Evolutionary conservation across 2,113 vertebrate species (phyloP), one percentile per base, ranked within the genome.

Genomic region (Podiceps cristatus): DNA sequence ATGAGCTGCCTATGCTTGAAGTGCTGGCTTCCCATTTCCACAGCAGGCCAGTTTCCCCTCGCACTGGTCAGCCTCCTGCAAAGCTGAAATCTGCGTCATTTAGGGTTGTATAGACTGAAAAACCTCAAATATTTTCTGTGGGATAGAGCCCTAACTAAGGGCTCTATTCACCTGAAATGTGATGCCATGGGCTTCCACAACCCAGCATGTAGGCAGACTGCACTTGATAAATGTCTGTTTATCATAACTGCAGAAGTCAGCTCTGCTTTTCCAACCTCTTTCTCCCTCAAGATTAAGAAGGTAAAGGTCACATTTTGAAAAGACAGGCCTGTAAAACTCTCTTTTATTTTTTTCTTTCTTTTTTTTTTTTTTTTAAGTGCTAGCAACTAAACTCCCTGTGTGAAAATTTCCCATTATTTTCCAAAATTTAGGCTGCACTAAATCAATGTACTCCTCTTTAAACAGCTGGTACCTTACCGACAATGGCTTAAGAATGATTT

Each of bases 101-200:
- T 86, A 91, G 91, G 84, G 82, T 83, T 94, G 87, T 81, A 96
- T 47, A 85, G 86, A 75, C 81, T 86, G 90, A 94, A 97, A 97
- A 96, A 93, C 96, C 96, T 96, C 96, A 97, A 97, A 85, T 94
- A 97, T 97, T 97, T 97, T 87, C 95, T 96, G 92, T 87, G 90
- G 92, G 91, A 80, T 67, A 82, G 55, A 95, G 67, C 69, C 63
- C 79, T 95, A 89, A 96, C 94, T 96, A 93, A 92, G 79, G 85
- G 37, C 67, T 96, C 95, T 92, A 52, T 96, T 97, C 89, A 96
- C 94, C 87, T 80, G 96, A 95, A 96, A 97, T 28, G 62, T 25
- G 92, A 96, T 91, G 94, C 95, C 72, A 47, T 42, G 28, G 83
- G 49, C 88, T 97, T 93, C 94, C 68, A 76, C 68, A 93, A 31